Evolutionary conservation across 2,888 invertebrate species (phyloP), one percentile per base, ranked within the genome.

Genomic region (Drosophila tripunctata): DNA sequence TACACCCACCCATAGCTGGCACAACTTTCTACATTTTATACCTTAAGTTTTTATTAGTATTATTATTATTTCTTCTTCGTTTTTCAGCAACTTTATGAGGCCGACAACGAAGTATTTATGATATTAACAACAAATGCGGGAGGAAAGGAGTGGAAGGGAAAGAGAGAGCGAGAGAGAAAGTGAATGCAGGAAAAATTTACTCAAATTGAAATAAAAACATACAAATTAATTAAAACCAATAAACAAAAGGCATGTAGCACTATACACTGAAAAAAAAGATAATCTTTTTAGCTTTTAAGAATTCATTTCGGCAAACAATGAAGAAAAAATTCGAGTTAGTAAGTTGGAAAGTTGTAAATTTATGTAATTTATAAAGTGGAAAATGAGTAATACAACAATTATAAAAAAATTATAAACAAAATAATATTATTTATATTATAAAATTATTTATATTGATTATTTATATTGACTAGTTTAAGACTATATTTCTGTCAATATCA

Each of bases 221-320:
- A 83, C 83, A 87, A 83, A 83, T 83, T 83, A 83, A 83, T 83
- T 87, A 84, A 80, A 68, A 70, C 69, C 81, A 87, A 81, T 81
- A 81, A 81, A 81, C 78, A 75, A 68, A 61, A 19, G 19, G 41
- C 50, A 30, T 40, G 40, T 22, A 21, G 27, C 10, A 33, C 47
- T 19, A 21, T 17, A 21, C 33, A 8, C 41, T 21, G 45, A 40
- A 4, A 4, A 10, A 17, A 27, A 21, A 21, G 3, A 21, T 21
- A 21, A 4, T 21, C 4, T 21, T 21, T 21, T 21, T 21, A 21
- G 4, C 3, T 21, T 21, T 21, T 21, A 21, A 21, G 4, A 21
- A 21, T 21, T 4, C 4, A 21, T 4, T 4, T 21, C 3, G 3
- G 4, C 21, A 21, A 21, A 21, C 4, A 21, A 21, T 21, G 3